Evolutionary conservation across 2,888 invertebrate genomes (phyloP), one percentile per base, ranked within the genome.

Genomic region (Pasiphila rectangulata): DNA sequence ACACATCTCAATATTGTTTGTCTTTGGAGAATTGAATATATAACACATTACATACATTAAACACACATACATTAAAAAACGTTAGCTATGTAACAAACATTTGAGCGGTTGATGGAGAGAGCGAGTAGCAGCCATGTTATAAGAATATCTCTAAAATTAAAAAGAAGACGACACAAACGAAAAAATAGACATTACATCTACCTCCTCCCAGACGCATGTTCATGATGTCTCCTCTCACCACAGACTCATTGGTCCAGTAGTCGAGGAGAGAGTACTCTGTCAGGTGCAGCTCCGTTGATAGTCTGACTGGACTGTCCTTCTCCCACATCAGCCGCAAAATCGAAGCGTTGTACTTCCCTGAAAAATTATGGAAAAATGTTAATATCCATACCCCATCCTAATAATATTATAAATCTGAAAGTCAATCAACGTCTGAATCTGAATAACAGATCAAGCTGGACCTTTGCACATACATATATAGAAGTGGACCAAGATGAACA

Each of bases 261-360:
- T 91, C 91, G 35, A 93, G 88, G 10, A 96, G 83, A 25, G 92
- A 90, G 69, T 95, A 96, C 76, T 96, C 96, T 0, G 96, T 95
- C 38, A 96, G 82, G 71, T 95, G 95, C 39, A 96, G 77, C 57
- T 94, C 93, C 0, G 92, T 90, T 13, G 95, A 94, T 34, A 95
- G 89, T 12, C 93, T 91, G 7, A 95, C 93, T 1, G 95, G 94
- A 40, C 90, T 90, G 50, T 91, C 89, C 39, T 91, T 89, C 69
- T 95, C 95, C 96, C 96, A 96, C 70, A 91, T 90, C 12, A 96
- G 73, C 7, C 92, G 83, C 64, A 96, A 84, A 59, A 94, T 94
- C 7, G 93, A 92, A 0, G 93, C 92, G 68, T 95, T 95, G 79
- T 95, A 94, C 67, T 94, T 94, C 96, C 95, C 95, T 95, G 78